phyloP scores from a whole-genome alignment of 2,113 vertebrate species.

The Bombycilla garrulus region DNA sequence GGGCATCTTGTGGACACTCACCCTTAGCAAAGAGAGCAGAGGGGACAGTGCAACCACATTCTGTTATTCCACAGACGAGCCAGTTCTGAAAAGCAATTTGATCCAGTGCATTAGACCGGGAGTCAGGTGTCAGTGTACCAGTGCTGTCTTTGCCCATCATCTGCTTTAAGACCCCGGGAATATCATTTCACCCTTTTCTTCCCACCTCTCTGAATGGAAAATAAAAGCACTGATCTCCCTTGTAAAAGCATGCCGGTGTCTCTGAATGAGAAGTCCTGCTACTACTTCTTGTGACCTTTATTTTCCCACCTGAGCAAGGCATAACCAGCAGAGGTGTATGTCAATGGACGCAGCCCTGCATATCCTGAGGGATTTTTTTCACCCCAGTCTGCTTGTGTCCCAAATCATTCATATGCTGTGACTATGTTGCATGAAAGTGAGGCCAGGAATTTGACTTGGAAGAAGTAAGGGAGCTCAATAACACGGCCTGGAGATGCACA shows the following conservation, averaged over 20 bases:
- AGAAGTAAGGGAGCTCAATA: not conserved
- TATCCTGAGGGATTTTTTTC: not conserved
- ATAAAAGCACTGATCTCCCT: not conserved
- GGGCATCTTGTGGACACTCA: not conserved
- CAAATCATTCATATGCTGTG: not conserved
- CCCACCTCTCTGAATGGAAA: not conserved
- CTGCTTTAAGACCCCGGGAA: not conserved
- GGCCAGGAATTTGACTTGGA: not conserved
- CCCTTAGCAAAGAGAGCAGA: not conserved
- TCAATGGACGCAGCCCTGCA: not conserved
- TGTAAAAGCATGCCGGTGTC: not conserved
- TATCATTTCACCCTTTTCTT: not conserved
- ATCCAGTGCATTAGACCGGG: not conserved
- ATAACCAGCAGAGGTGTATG: not conserved
- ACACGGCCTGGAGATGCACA: not conserved
- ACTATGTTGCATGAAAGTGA: not conserved
- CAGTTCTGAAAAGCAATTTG: not conserved
- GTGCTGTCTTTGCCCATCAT: not conserved
- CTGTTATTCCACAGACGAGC: not conserved
- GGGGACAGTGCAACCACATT: accelerated
- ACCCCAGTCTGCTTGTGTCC: not conserved
- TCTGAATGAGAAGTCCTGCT: not conserved
- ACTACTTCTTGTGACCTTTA: not conserved
- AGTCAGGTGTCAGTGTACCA: not conserved
- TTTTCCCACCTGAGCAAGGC: not conserved